Base-by-base conservation (phyloP, 2,113 vertebrate species). In the Brachirus orientalis region DNA sequence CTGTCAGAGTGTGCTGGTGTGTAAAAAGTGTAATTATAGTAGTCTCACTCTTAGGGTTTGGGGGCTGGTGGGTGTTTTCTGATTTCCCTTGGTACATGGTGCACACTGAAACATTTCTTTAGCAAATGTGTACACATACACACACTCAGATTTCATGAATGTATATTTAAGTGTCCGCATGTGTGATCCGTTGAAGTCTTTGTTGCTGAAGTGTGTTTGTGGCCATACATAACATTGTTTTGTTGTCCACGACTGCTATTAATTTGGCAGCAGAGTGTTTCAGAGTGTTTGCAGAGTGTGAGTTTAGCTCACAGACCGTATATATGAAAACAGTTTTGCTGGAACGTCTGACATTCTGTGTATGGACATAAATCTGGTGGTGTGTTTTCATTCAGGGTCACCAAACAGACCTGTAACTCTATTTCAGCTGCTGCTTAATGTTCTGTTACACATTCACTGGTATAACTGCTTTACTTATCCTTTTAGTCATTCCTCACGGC, bases 61-160 rank as follows among this genome's bases (percentile, higher is more conserved):
- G 63, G 20, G 69, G 72, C 80, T 85, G 43, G 69, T 28, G 82
- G 87, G 81, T 70, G 69, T 54, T 79, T 85, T 87, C 77, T 90
- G 83, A 91, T 91, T 91, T 91, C 90, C 90, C 90, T 20, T 18
- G 90, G 82, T 83, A 71, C 65, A 6, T 61, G 90, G 82, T 83
- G 73, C 65, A 6, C 63, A 63, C 59, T 46, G 72, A 62, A 83
- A 88, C 77, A 81, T 86, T 87, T 80, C 50, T 52, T 58, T 40
- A 66, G 63, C 19, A 13, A 38, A 22, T 38, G 16, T 35, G 43
- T 45, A 20, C n/a, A 22, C 51, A 35, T 35, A 22, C 4, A 57
- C 11, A 51, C 43, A 46, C 18, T 28, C 43, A 67, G 40, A 19
- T 28, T 28, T 28, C 28, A 28, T 28, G 28, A 28, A 28, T 28